Evolutionary conservation across 2,797 vertebrate species (phyloP), one percentile per base, ranked within the genome.

Genomic region (Malurus leucopterus): DNA sequence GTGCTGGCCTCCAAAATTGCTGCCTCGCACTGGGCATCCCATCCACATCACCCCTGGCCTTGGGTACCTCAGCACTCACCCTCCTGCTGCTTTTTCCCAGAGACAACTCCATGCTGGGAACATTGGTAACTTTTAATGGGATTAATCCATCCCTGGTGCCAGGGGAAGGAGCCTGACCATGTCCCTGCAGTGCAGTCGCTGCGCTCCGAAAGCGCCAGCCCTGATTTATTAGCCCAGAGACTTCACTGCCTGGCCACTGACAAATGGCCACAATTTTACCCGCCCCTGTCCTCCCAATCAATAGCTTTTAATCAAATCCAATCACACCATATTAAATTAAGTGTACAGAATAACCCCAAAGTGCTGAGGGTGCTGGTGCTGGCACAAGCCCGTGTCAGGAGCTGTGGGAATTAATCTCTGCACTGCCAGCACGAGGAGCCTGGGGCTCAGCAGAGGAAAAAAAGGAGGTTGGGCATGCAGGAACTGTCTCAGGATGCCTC

Each of bases 221-320:
- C 51, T 95, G 95, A 95, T 96, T 96, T 96, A 96, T 96, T 92
- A 94, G 92, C 43, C 16, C 68, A 63, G 87, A 94, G 94, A 89
- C 89, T 89, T 94, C 89, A 85, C 83, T 92, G 74, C 89, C 91
- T 6, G 7, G 43, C 80, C 92, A 89, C 92, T 97, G 96, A 97
- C 85, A 91, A 96, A 97, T 95, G 91, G 90, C 55, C 91, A 86
- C 84, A 95, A 94, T 96, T 95, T 96, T 90, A 92, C 40, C 49
- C 23, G 11, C 21, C 24, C 72, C 30, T 68, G 63, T 47, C 24
- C 83, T 67, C 80, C 59, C 74, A 95, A 93, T 97, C 97, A 73
- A 97, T 97, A 94, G 47, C 82, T 93, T 95, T 95, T 97, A 96
- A 97, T 97, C 92, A 94, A 96, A 95, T 95, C 94, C 91, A 92